Base-by-base conservation (phyloP, 2,888 invertebrate genomes). In the Morpho achilles region DNA sequence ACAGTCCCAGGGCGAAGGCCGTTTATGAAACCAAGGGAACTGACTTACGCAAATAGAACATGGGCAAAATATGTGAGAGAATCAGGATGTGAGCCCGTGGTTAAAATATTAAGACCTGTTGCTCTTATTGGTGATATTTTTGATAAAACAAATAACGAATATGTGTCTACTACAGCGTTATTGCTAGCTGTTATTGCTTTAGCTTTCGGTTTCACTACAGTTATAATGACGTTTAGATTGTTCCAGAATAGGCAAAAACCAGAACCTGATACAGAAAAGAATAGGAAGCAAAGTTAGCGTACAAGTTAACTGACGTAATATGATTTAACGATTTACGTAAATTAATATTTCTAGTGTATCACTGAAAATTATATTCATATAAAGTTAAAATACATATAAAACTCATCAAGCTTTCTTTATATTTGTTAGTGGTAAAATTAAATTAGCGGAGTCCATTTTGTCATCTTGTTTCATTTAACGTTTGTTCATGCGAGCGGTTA, bases 21-120 rank as follows among this genome's bases (percentile, higher is more conserved):
- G 0, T 92, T 92, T 67, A 84, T 90, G 16, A 93, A 93, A 65
- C 92, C 91, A 0, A 90, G 93, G 65, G 92, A 93, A 65, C 71
- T 93, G 39, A 91, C 92, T 0, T 86, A 84, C 59, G 91, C 93
- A 0, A 93, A 92, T 66, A 91, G 94, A 66, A 94, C 94, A 0
- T 95, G 95, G 95, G 94, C 94, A 1, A 94, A 94, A 73, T 95
- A 94, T 68, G 92, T 94, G 7, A 86, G 93, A 56, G 94, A 94
- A 72, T 93, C 94, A 0, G 93, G 92, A 23, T 94, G 94, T 69
- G 92, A 85, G 52, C 91, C 90, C 0, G 88, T 91, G 2, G 91
- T 91, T 6, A 90, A 90, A 66, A 91, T 91, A 58, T 67, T 91
- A 41, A 76, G 82, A 50, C 91, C 91, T 0, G 79, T 90, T 1